phyloP scores from a whole-genome alignment of 2,113 vertebrate genomes.

The Odobenus rosmarus region DNA sequence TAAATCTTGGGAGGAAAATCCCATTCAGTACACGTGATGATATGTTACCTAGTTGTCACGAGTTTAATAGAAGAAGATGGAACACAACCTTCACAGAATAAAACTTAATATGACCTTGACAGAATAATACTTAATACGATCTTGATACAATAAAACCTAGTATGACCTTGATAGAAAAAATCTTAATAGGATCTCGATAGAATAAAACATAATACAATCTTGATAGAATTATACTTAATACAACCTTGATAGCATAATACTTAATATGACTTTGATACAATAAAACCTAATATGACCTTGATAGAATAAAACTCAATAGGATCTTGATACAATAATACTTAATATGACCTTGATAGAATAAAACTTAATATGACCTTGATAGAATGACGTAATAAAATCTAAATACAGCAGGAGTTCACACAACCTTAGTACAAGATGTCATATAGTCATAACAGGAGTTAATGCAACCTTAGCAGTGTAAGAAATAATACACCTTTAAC shows the following conservation, averaged over 20 bases:
- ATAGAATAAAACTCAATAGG: not conserved
- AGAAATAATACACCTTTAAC: accelerated
- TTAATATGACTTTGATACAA: not conserved
- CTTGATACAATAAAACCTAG: too few relatives aligned
- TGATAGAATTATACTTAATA: not conserved
- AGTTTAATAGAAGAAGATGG: not conserved
- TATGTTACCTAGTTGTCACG: accelerated
- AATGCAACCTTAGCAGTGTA: not conserved
- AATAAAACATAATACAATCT: not conserved
- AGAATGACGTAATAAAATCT: not conserved
- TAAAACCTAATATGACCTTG: too few relatives aligned
- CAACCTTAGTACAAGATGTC: not conserved
- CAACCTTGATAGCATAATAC: not conserved
- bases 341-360: not conserved
- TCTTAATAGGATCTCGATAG: not conserved
- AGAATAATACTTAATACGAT: not conserved
- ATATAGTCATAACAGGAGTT: accelerated
- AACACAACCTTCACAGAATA: too few relatives aligned
- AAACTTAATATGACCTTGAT: not conserved
- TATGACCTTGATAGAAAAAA: too few relatives aligned
- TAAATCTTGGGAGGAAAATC: too few relatives aligned
- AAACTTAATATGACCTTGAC: too few relatives aligned
- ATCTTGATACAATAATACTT: not conserved
- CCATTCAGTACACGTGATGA: accelerated
- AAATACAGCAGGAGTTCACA: not conserved